A percentile compares a stretch with the other conserved stretches of the same genome.
phyloP scores from a whole-genome alignment of 2,888 invertebrate species.

The Axea sp. region DNA sequence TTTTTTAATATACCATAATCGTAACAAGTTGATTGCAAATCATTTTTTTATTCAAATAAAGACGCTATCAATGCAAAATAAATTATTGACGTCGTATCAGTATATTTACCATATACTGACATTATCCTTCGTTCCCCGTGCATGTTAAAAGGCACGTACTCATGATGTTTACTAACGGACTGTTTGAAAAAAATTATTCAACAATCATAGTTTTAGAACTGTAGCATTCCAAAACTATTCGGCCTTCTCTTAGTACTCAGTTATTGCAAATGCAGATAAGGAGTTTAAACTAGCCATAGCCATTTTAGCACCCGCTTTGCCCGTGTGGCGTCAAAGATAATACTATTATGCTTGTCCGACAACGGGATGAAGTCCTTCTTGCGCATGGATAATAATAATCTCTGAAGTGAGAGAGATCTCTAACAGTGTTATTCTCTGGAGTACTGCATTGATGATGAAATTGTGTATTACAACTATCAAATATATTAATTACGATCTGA shows the following conservation, averaged over 20 bases:
- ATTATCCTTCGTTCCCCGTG: too few relatives aligned
- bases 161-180: too few relatives aligned
- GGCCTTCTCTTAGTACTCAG: conserved; percentile 28
- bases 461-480: conserved; percentile 33
- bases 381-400: conserved; percentile 60
- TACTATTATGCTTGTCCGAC: conserved; percentile 61
- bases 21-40: too few relatives aligned
- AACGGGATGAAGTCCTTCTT: conserved; percentile 58
- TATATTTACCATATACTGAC: too few relatives aligned
- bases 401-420: conserved; percentile 55
- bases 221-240: conserved; percentile 24
- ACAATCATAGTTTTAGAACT: too few relatives aligned
- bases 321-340: conserved; percentile 57
- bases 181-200: too few relatives aligned
- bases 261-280: conserved; percentile 61
- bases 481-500: conserved; percentile 37
- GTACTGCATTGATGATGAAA: conserved; percentile 42
- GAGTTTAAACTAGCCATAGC: conserved; percentile 49
- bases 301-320: conserved; percentile 47
- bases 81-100: too few relatives aligned
- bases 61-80: too few relatives aligned
- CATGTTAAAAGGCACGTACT: too few relatives aligned
- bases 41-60: too few relatives aligned
- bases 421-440: conserved; percentile 47
- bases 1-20: too few relatives aligned